These are phyloP conservation scores for western clawed frog (Xenopus tropicalis) DNA, from an alignment of 2,113 vertebrate species.

Conservation along the genomic window UCB_Xtro_10.0 CM004448.2:127346501-127347000, in stretches of 20 bases:
- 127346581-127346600: too few relatives aligned
- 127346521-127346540: too few relatives aligned
- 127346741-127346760: constrained; percentile 6
- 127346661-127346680: constrained; percentile 12
- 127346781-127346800: constrained; percentile 19
- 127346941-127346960: constrained; percentile 15
- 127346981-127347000: constrained; percentile 17
- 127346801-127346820: constrained; percentile 14
- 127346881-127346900: constrained; percentile 17
- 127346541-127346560: too few relatives aligned
- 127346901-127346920: constrained; percentile 22
- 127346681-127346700: constrained; percentile 15
- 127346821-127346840: constrained; percentile 26
- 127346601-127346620: too few relatives aligned
- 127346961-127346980: neutral
- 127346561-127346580: too few relatives aligned
- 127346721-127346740: neutral
- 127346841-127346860: constrained; percentile 18
- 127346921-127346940: constrained; percentile 27
- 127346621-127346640: constrained; percentile 3
- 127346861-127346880: constrained; percentile 19
- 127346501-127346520: too few relatives aligned
- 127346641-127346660: neutral
- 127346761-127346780: constrained; percentile 8
- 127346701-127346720: neutral